Conservation (phyloP, 1,140 invertebrate species). For the Lineus longissimus region DNA sequence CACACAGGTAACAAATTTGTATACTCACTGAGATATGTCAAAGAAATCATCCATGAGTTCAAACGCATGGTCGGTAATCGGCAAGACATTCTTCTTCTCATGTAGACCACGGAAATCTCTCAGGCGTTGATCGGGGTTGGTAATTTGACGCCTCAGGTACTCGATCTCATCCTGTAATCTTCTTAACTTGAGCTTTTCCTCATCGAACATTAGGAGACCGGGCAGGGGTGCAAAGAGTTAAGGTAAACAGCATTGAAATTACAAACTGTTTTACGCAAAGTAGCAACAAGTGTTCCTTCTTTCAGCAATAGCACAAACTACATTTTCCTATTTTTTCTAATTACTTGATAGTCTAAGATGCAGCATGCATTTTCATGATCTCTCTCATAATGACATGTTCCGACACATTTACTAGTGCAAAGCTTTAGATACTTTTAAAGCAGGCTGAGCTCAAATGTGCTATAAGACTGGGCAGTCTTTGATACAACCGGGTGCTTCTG, state of each 20-base stretch:
- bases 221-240: slow-evolving; percentile 64
- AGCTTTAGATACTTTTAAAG: too few relatives aligned
- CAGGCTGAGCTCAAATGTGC: too few relatives aligned
- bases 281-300: too few relatives aligned
- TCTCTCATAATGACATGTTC: too few relatives aligned
- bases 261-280: too few relatives aligned
- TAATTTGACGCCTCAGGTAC: slow-evolving; percentile 60
- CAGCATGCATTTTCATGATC: too few relatives aligned
- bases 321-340: neutral
- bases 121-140: neutral
- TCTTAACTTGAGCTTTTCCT: slow-evolving; percentile 74
- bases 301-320: neutral
- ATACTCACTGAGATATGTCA: slow-evolving; percentile 75
- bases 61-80: slow-evolving; percentile 21
- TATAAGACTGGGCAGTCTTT: too few relatives aligned
- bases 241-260: slow-evolving; percentile 56
- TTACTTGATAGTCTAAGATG: neutral
- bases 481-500: neutral
- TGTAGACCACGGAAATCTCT: too few relatives aligned
- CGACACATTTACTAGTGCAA: too few relatives aligned
- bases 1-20: too few relatives aligned
- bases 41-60: slow-evolving; percentile 90
- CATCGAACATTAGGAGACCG: slow-evolving; percentile 77
- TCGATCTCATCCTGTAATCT: slow-evolving; percentile 81
- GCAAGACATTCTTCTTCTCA: too few relatives aligned